Evolutionary conservation across 2,888 invertebrate species (phyloP), one percentile per base, ranked within the genome.

Genomic region (Pimpla rufipes): DNA sequence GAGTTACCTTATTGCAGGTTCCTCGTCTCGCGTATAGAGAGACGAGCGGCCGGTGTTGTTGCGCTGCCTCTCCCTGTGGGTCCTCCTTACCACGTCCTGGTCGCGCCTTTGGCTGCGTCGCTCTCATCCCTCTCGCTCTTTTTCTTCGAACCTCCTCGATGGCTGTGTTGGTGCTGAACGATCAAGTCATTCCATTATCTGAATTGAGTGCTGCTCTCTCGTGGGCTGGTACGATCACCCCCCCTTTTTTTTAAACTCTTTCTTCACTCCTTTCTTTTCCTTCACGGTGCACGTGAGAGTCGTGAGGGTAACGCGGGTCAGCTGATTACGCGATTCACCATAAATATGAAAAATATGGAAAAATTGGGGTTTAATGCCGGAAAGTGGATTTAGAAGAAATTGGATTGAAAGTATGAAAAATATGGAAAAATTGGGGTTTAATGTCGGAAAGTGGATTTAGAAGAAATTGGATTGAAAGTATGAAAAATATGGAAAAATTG

Each of bases 131-230:
- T n/a, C n/a, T 59, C 62, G 62, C n/a, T 37, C 29, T 29, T 29
- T 29, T 5, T 29, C 29, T 29, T 5, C 29, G 3, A 5, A 29
- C 29, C 18, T 37, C 16, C 21, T 42, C 8, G n/a, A n/a, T n/a
- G n/a, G 62, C 11, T 42, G 83, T 80, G 74, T 55, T 78, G 55
- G 79, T 62, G 74, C 64, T 47, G 87, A 85, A 87, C 90, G 91
- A 92, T 92, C 92, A 92, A 92, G 92, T 92, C 92, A 92, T 92
- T 92, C 91, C 90, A 92, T 92, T 92, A 92, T 91, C 90, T 88
- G 91, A 91, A 92, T 92, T 92, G 91, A 92, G 91, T 91, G 90
- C 88, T 90, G 90, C 89, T 88, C 90, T 88, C 90, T 88, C 87
- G 88, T 81, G 83, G 73, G 73, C 67, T 64, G 89, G 90, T 88